Base-by-base conservation (phyloP, 2,888 invertebrate genomes). In the Acleris sparsana region DNA sequence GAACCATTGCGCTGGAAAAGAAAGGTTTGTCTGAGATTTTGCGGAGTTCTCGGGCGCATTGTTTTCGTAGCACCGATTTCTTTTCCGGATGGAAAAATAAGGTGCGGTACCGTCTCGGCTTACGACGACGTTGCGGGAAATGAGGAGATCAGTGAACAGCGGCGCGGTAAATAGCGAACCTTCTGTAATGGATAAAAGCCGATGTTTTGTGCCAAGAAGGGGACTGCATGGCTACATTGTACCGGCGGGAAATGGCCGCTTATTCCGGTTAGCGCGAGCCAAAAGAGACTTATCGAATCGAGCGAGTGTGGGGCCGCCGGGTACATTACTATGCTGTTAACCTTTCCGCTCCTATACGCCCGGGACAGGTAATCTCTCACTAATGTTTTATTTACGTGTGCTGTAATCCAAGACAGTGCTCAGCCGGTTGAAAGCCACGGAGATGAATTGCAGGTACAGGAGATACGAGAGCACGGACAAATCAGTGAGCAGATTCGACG, bases 401-500 rank as follows among this genome's bases (percentile, higher is more conserved):
- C 87, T 87, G 74, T 95, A 95, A 75, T 93, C 89, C 71, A 94
- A 75, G 39, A 94, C 85, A 4, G 86, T 82, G 63, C 75, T 80
- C 13, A 95, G 83, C 67, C 87, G 83, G 78, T 95, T 95, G 73
- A 87, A 90, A 13, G 93, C 90, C 5, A 93, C 94, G 17, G 94
- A 90, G 61, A 95, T 79, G 73, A 88, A 93, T 77, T 94, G 94
- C 43, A 95, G 79, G 75, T 94, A 94, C 0, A 87, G 93, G 16
- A 95, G 83, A 63, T 86, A 74, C 0, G 93, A 89, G 1, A 95
- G 82, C 16, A 94, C 88, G n/a, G 76, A 82, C 57, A 95, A 75
- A 49, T 93, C 88, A 7, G 84, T 84, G 62, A 95, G 77, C 17
- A 87, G 80, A 78, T 95, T 95, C n/a, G 89, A 83, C 0, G 94